Conservation (phyloP, 2,797 vertebrate genomes). For the Trachops cirrhosus region DNA sequence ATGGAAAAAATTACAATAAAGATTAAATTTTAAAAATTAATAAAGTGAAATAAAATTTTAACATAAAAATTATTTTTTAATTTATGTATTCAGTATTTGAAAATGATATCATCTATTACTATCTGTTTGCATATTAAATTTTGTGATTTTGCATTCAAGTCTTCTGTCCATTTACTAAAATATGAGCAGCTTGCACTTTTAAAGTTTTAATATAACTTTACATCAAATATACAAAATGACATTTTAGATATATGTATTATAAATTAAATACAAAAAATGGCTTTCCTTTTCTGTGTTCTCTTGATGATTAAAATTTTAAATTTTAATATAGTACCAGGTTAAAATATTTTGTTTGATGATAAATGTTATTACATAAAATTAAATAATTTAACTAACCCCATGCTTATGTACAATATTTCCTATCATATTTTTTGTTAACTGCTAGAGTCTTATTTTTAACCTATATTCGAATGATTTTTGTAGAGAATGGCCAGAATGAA, state of each 20-base stretch:
- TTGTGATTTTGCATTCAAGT: neutral
- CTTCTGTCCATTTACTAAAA: neutral
- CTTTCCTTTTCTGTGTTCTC: neutral
- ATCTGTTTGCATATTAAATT: neutral
- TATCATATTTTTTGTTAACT: neutral
- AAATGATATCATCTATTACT: neutral
- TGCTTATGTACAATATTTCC: neutral
- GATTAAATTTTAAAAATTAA: no score
- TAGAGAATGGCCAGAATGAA: neutral
- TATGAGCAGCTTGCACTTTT: neutral
- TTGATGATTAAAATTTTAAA: neutral
- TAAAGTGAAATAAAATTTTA: no score
- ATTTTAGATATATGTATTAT: neutral
- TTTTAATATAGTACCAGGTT: neutral
- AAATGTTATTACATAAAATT: neutral
- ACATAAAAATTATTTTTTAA: neutral
- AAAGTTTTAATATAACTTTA: neutral
- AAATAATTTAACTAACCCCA: neutral
- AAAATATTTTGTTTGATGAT: neutral
- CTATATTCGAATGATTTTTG: neutral
- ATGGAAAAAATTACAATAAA: no score
- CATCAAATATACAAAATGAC: neutral
- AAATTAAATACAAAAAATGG: neutral
- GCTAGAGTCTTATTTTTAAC: neutral
- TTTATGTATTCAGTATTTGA: neutral